These are phyloP conservation scores for Drosophila triauraria DNA, from an alignment of 1,140 invertebrate genomes.

Conservation along the genomic window DNA sequence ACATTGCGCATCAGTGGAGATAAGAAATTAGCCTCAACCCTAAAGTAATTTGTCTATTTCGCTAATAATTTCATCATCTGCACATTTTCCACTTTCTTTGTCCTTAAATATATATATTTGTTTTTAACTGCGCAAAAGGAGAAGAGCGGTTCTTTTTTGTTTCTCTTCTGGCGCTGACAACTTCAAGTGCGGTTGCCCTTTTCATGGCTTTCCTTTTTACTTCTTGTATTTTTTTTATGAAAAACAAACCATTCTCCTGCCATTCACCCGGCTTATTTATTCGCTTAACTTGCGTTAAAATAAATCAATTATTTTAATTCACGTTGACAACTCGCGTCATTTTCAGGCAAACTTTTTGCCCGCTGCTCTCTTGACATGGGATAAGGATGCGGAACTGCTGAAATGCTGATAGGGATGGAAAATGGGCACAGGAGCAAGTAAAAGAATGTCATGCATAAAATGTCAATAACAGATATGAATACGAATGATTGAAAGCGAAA, in stretches of 20 bases:
- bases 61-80: conserved; percentile 50
- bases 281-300: conserved; percentile 77
- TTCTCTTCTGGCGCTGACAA: conserved; percentile 61
- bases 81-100: conserved; percentile 11
- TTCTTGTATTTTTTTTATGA: conserved; percentile 18
- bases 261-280: conserved; percentile 36
- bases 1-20: conserved; percentile 55
- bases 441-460: conserved; percentile 73
- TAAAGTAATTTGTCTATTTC: conserved; percentile 53
- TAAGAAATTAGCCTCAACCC: conserved; percentile 33
- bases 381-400: conserved; percentile 24
- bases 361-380: conserved; percentile 68
- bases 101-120: conserved; percentile 40
- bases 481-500: conserved; percentile 52
- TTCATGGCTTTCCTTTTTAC: conserved; percentile 39
- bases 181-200: conserved; percentile 53
- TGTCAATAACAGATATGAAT: conserved; percentile 73
- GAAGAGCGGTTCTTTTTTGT: conserved; percentile 1
- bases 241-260: conserved; percentile 14
- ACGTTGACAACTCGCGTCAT: conserved; percentile 77
- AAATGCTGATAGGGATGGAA: conserved; percentile 6
- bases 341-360: conserved; percentile 64
- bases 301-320: conserved; percentile 84
- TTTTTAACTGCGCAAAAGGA: conserved; percentile 13
- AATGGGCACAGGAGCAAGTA: conserved; percentile 22